phyloP scores from a whole-genome alignment of 2,113 vertebrate species.

The Nesoenas mayeri region DNA sequence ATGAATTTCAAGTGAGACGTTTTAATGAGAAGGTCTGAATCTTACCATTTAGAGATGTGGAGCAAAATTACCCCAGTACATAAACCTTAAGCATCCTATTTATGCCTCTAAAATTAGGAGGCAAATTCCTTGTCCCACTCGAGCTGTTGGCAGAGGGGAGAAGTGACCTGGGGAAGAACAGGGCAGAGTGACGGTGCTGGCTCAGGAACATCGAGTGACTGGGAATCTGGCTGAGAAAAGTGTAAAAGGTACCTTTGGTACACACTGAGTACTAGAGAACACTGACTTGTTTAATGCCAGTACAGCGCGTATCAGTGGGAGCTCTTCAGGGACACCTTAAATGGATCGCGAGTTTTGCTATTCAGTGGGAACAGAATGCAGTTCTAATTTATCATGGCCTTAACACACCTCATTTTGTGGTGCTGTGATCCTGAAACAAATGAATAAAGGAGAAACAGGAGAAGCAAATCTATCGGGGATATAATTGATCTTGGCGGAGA shows the following conservation, averaged over 20 bases:
- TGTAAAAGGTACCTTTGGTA: background rate
- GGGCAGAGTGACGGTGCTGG: background rate
- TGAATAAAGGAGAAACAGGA: background rate
- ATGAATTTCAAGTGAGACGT: background rate
- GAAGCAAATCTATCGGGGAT: background rate
- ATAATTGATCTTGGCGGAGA: background rate
- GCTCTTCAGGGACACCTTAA: background rate
- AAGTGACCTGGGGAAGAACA: background rate
- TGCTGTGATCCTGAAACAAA: background rate
- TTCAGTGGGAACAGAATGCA: background rate
- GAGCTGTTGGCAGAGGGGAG: background rate
- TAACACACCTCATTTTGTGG: background rate
- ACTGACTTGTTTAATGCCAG: background rate
- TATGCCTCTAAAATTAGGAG: background rate
- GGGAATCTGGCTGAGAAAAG: background rate
- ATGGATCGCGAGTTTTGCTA: background rate
- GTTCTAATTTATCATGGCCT: background rate
- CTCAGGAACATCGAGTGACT: background rate
- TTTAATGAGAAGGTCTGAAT: background rate
- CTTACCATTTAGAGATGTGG: background rate
- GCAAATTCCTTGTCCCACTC: background rate
- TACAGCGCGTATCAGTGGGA: no score
- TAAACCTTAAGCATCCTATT: background rate
- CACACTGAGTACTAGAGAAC: background rate
- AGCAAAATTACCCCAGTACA: background rate